Conservation (phyloP, 2,797 vertebrate genomes). For the Esox masquinongy region DNA sequence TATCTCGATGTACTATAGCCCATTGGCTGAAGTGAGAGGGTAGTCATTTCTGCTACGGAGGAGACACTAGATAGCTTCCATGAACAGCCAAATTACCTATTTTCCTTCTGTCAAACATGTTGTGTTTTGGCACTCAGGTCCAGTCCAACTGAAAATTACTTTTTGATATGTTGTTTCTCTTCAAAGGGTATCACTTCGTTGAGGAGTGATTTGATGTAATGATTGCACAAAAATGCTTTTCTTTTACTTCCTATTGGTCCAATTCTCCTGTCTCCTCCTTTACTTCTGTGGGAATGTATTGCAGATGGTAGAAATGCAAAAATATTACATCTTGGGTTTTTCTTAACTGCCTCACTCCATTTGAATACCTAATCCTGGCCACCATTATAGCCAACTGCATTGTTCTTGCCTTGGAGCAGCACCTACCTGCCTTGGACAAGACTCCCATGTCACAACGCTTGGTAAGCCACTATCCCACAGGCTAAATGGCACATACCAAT, state of each 20-base stretch:
- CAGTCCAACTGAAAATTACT: not conserved
- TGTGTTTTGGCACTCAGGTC: not conserved
- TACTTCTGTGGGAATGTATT: not conserved
- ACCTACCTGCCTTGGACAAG: constrained; percentile 93
- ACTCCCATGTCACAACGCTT: constrained; percentile 95
- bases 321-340: constrained; percentile 23
- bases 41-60: not conserved
- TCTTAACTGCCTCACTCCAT: constrained; percentile 85
- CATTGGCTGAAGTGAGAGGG: constrained; percentile 17
- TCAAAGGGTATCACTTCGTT: not conserved
- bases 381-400: constrained; percentile 99
- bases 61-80: not conserved
- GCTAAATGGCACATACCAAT: not conserved
- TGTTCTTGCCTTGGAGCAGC: constrained; percentile 94
- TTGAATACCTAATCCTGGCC: constrained; percentile 98
- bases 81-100: not conserved
- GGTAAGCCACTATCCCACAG: constrained; percentile 76
- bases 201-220: not conserved
- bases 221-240: not conserved
- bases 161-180: not conserved
- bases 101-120: not conserved
- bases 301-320: not conserved
- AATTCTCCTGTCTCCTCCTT: not conserved
- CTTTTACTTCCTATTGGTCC: not conserved
- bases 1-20: not conserved